Evolutionary conservation across 1,140 invertebrate genomes (phyloP).

Genomic region (Himalopsyche phryganea): DNA sequence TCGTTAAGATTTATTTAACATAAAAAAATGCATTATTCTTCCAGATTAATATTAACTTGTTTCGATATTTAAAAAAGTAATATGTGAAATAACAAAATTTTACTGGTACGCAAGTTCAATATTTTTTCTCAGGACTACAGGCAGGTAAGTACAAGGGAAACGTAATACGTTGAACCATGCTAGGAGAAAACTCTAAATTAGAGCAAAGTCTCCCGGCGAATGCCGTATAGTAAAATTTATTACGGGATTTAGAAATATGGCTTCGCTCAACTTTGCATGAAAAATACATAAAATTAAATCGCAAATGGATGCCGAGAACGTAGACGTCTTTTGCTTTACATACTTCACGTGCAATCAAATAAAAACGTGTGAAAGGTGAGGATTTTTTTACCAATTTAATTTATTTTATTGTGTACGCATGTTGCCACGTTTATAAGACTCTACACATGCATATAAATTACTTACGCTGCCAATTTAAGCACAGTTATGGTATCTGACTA

Average conservation of each 20-base stretch:
- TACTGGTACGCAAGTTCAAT: too few species aligned
- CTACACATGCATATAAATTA: too few species aligned
- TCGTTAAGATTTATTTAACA: too few species aligned
- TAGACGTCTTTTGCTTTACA: constrained; percentile 8
- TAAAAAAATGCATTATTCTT: too few species aligned
- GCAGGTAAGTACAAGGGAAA: too few species aligned
- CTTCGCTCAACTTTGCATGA: constrained; percentile 32
- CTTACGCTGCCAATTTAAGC: too few species aligned
- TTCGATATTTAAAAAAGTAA: too few species aligned
- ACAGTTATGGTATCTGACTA: too few species aligned
- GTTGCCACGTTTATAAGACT: too few species aligned
- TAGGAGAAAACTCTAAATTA: constrained; percentile 31
- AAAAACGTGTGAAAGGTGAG: constrained; percentile 21
- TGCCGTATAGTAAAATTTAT: constrained; percentile 33
- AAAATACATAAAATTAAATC: constrained; percentile 35
- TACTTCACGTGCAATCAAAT: constrained; percentile 11
- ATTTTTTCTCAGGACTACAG: too few species aligned
- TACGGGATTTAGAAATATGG: constrained; percentile 34
- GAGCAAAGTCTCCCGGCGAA: constrained; percentile 18
- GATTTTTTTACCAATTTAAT: constrained; percentile 22
- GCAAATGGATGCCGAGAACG: constrained; percentile 14
- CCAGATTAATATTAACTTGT: too few species aligned
- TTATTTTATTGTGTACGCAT: constrained; percentile 19
- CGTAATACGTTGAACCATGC: background rate
- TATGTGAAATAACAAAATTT: too few species aligned